These are phyloP conservation scores for Lycopodina hypogea DNA, from an alignment of 37 sponge, comb jelly and placozoan genomes.

Conservation along the genomic window DNA sequence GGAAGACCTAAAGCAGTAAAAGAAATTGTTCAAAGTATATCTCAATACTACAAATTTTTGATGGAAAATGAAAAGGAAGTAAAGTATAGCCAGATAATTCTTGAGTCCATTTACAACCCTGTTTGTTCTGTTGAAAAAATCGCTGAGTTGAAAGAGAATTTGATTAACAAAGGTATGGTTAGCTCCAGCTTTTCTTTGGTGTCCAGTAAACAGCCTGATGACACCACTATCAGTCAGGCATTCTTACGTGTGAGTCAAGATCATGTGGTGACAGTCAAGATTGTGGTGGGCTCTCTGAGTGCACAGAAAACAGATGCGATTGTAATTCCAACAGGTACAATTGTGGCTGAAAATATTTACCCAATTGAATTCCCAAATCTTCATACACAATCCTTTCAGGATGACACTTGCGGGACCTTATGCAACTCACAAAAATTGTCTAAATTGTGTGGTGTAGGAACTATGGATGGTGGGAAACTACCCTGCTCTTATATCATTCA, in stretches of 20 bases:
- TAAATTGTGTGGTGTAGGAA: conserved; percentile 38
- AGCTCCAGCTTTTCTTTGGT: not conserved
- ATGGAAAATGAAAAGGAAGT: not conserved
- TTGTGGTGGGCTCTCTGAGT: conserved; percentile 29
- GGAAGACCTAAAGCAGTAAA: not conserved
- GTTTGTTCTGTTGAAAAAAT: not conserved
- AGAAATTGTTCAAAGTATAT: not conserved
- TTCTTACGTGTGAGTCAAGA: not conserved
- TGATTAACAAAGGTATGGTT: not conserved
- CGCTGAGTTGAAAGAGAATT: not conserved
- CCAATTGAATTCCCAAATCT: not conserved
- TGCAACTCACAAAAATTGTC: not conserved
- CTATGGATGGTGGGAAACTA: conserved; percentile 50
- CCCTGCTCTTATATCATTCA: conserved; percentile 67
- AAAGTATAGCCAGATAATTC: not conserved
- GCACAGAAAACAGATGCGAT: conserved; percentile 52
- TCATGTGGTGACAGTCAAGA: conserved; percentile 23
- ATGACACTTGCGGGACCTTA: not conserved
- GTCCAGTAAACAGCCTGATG: not conserved
- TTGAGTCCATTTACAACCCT: not conserved
- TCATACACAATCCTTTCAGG: not conserved
- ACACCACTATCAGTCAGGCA: not conserved
- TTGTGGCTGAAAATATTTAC: not conserved
- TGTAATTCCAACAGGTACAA: conserved; percentile 64
- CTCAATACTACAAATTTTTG: not conserved